A percentile compares a stretch with the other conserved stretches of the same genome.
Evolutionary conservation across 2,888 invertebrate genomes (phyloP).

Genomic region (Sphaeridia pumilis): DNA sequence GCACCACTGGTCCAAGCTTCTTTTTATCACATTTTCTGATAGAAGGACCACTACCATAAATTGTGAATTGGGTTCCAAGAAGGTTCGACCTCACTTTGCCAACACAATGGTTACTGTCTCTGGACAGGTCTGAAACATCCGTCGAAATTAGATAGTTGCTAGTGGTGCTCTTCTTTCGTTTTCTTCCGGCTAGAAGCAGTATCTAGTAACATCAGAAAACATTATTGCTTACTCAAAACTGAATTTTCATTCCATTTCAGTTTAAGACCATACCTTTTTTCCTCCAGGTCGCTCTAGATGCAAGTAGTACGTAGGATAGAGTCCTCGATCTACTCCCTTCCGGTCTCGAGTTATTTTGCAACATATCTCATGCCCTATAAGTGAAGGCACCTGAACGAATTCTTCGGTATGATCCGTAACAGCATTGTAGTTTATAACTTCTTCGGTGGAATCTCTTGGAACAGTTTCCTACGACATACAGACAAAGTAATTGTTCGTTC

Average conservation of each 20-base stretch:
- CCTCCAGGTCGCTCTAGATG: slow-evolving; percentile 94
- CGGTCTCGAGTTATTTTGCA: slow-evolving; percentile 94
- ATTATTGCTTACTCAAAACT: not conserved
- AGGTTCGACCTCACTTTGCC: slow-evolving; percentile 93
- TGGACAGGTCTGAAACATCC: slow-evolving; percentile 89
- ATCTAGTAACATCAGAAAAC: slow-evolving; percentile 41
- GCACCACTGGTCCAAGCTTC: slow-evolving; percentile 6
- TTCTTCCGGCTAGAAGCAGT: slow-evolving; percentile 66
- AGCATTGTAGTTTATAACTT: slow-evolving; percentile 1
- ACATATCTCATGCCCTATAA: slow-evolving; percentile 80
- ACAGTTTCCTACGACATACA: not conserved
- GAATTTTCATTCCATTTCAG: not conserved
- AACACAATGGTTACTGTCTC: slow-evolving; percentile 82
- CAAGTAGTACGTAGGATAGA: slow-evolving; percentile 95
- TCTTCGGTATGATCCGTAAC: slow-evolving; percentile 66
- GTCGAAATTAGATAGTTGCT: slow-evolving; percentile 96
- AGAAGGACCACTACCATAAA: slow-evolving; percentile 75
- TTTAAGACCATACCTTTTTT: slow-evolving; percentile 56
- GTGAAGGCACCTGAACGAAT: slow-evolving; percentile 81
- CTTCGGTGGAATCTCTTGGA: too few species aligned
- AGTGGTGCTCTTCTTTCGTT: slow-evolving; percentile 93
- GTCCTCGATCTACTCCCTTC: slow-evolving; percentile 92
- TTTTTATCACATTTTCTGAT: too few species aligned
- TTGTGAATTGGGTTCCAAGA: slow-evolving; percentile 90
- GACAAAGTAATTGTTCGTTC: not conserved